Conservation (phyloP, 2,888 invertebrate genomes). For the Amiota minor region DNA sequence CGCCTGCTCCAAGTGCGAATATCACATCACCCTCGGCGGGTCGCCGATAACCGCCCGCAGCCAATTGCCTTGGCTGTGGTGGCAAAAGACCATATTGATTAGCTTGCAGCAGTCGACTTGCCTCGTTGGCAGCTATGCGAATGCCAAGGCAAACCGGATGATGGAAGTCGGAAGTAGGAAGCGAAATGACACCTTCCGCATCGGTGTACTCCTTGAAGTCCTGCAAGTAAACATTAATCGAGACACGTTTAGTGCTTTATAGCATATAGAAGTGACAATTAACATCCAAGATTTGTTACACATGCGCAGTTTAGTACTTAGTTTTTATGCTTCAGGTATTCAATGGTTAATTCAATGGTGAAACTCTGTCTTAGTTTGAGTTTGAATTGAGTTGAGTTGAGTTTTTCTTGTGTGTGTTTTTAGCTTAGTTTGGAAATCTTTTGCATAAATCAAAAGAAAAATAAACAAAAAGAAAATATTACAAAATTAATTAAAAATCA, state of each 20-base stretch:
- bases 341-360: too few species aligned
- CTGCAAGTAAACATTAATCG: slow-evolving; percentile 74
- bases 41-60: slow-evolving; percentile 32
- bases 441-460: too few species aligned
- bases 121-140: slow-evolving; percentile 73
- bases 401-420: too few species aligned
- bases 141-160: slow-evolving; percentile 88
- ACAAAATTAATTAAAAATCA: too few species aligned
- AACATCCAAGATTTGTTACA: background rate
- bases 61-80: slow-evolving; percentile 44
- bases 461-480: too few species aligned
- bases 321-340: too few species aligned
- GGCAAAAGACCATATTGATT: slow-evolving; percentile 60
- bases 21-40: slow-evolving; percentile 39
- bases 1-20: slow-evolving; percentile 52
- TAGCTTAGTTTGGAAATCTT: too few species aligned
- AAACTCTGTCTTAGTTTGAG: too few species aligned
- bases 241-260: too few species aligned
- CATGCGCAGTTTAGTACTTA: too few species aligned
- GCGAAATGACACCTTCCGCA: slow-evolving; percentile 90
- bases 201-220: slow-evolving; percentile 93
- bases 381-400: too few species aligned
- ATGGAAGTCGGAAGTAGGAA: slow-evolving; percentile 87
- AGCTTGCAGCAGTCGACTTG: slow-evolving; percentile 47
- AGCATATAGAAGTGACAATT: too few species aligned